Evolutionary conservation across 2,113 vertebrate species (phyloP).

Genomic region (Micromys minutus): DNA sequence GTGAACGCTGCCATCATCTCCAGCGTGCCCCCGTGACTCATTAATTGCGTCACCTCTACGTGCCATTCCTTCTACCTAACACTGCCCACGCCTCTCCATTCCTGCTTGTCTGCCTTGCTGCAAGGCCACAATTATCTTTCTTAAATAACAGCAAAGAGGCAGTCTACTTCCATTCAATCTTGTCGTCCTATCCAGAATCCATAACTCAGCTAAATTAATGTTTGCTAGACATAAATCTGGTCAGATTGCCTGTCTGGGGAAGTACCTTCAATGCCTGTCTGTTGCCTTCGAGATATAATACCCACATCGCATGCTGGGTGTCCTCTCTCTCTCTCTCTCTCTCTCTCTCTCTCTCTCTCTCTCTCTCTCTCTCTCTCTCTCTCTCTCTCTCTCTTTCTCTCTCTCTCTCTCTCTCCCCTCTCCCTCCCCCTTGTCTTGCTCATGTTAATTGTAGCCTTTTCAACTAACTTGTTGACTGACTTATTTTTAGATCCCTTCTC

Average conservation of each 20-base stretch:
- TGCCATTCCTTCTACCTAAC: neutral
- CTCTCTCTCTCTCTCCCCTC: too few species aligned
- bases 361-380: neutral
- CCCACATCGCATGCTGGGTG: neutral
- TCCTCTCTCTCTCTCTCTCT: neutral
- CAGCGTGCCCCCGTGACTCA: neutral
- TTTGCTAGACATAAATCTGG: neutral
- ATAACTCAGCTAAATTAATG: constrained; percentile 5
- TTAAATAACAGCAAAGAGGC: neutral
- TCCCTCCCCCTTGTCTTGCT: neutral
- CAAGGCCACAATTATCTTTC: neutral
- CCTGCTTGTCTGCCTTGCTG: neutral
- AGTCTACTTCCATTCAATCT: neutral
- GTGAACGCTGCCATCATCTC: neutral
- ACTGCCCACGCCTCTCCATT: neutral
- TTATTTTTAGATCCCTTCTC: neutral
- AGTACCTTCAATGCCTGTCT: neutral
- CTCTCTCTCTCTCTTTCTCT: too few species aligned
- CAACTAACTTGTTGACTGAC: neutral
- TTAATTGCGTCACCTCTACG: neutral
- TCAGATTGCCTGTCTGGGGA: neutral
- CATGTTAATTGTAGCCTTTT: neutral
- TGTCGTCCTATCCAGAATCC: neutral
- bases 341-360: neutral
- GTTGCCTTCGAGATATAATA: neutral